Evolutionary conservation across 2,797 vertebrate genomes (phyloP), one percentile per base, ranked within the genome.

Genomic region (Heteromormyrus szaboi): DNA sequence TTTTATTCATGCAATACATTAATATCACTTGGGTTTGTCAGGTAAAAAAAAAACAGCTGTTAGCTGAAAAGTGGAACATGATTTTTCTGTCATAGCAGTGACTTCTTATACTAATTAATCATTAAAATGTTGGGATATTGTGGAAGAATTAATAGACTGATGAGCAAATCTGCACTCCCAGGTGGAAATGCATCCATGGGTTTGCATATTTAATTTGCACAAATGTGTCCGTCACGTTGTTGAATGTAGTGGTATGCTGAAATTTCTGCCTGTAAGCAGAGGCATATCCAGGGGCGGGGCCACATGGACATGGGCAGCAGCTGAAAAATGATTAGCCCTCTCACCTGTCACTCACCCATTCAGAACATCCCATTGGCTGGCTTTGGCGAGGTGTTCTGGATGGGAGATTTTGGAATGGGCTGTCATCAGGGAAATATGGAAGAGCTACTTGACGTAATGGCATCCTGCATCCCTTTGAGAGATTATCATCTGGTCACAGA

Each of bases 61-160:
- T 81, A 46, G 33, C 41, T 79, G 72, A 41, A 79, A 46, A 79
- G 6, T 19, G 37, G 37, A 44, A 79, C 37, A 44, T 81, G 41
- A 81, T 46, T 79, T 79, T 81, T 81, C 76, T 81, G 76, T 46
- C 76, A 81, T 44, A 81, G 76, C 76, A 44, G 37, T 81, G 76
- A n/a, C 76, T 81, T 81, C 41, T 81, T 81, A 81, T 81, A 81
- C 76, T 81, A 81, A 81, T 81, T 46, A 81, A 81, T 46, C 17
- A 46, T 19, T 81, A 17, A 46, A 81, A n/a, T 81, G 7, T 46
- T 81, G 41, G 2, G 37, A n/a, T n/a, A 46, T 46, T 41, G 37
- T 79, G 41, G 72, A 44, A 81, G 41, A 46, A 46, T 81, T 81
- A 22, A 46, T 81, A 46, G 19, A 81, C 17, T 46, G 41, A 81